Evolutionary conservation across 2,113 vertebrate genomes (phyloP).

Genomic region (Grammomys surdaster): DNA sequence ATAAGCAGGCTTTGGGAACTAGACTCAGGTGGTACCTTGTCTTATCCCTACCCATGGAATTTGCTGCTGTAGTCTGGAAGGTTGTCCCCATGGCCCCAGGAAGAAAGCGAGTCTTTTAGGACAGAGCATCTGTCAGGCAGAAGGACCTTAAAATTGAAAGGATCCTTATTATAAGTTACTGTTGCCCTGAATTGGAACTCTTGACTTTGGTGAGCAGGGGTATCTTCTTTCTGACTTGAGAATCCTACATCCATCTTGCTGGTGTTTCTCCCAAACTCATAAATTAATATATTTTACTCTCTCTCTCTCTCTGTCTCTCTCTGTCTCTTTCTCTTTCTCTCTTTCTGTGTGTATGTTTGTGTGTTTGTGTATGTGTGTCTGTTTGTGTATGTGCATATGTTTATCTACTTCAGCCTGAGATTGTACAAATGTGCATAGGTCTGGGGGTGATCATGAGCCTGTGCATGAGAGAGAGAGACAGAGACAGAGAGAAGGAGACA

Average conservation of each 20-base stretch:
- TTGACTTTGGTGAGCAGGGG: background rate
- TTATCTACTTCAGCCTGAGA: background rate
- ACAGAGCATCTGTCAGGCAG: background rate
- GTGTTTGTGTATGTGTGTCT: background rate
- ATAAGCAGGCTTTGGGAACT: background rate
- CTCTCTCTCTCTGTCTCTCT: background rate
- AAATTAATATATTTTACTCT: background rate
- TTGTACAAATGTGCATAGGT: background rate
- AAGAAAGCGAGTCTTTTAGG: background rate
- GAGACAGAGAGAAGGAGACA: background rate
- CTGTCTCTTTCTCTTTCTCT: no score
- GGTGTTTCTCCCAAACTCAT: background rate
- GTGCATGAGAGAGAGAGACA: background rate
- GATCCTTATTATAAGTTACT: background rate
- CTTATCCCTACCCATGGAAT: background rate
- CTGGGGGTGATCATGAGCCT: background rate
- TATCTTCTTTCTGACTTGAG: background rate
- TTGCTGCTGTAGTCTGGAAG: background rate
- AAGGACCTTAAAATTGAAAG: background rate
- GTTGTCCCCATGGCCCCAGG: background rate
- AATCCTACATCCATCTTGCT: background rate
- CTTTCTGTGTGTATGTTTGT: rapidly evolving
- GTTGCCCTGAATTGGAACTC: background rate
- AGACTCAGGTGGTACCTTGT: background rate
- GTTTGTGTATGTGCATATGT: background rate